Evolutionary conservation across 1,140 invertebrate genomes (phyloP).

Genomic region (Drosophila sulfurigaster): DNA sequence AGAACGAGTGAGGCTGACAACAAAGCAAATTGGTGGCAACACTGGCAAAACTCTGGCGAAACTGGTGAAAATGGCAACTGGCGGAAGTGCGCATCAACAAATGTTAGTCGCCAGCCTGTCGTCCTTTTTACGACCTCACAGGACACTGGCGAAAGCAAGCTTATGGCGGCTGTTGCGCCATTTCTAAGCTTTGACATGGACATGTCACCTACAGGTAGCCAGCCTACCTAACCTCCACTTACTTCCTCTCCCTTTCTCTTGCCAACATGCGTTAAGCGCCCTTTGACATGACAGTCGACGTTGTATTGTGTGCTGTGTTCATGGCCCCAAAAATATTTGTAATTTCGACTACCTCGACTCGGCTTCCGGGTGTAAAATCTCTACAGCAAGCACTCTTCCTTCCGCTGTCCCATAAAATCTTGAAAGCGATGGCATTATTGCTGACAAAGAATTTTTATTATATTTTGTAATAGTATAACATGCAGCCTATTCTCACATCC

Average conservation of each 20-base stretch:
- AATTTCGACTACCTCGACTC: not conserved
- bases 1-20: slow-evolving; percentile 44
- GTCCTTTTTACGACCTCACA: slow-evolving; percentile 58
- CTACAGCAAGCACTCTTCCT: not conserved
- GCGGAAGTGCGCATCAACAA: slow-evolving; percentile 56
- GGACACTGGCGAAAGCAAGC: slow-evolving; percentile 56
- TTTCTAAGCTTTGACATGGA: slow-evolving; percentile 38
- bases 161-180: slow-evolving; percentile 54
- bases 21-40: slow-evolving; percentile 64
- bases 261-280: not conserved
- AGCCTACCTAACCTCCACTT: not conserved
- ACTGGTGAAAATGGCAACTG: slow-evolving; percentile 12
- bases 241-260: not conserved
- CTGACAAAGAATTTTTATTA: not conserved
- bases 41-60: slow-evolving; percentile 30
- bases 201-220: slow-evolving; percentile 16
- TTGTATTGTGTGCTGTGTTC: slow-evolving; percentile 6
- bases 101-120: slow-evolving; percentile 38
- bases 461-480: not conserved
- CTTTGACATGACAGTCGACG: slow-evolving; percentile 3
- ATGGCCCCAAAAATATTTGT: slow-evolving; percentile 1
- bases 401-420: not conserved
- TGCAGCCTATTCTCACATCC: not conserved
- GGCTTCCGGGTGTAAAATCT: not conserved
- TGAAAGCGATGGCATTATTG: not conserved